Evolutionary conservation across 2,113 vertebrate species (phyloP).

Genomic region (Bothrops jararaca): DNA sequence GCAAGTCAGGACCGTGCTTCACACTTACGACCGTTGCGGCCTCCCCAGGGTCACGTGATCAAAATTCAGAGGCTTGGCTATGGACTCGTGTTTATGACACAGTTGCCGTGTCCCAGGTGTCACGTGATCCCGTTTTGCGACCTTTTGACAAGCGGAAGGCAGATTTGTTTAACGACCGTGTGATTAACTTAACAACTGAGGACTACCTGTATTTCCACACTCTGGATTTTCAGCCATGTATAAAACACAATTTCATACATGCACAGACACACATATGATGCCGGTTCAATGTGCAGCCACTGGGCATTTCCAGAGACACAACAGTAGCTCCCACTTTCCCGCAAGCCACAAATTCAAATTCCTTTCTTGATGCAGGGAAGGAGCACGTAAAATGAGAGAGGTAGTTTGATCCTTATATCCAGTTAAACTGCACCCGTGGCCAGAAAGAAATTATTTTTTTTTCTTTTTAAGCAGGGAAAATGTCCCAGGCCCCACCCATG

Average conservation of each 20-base stretch:
- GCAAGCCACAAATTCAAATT: background rate
- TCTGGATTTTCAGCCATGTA: background rate
- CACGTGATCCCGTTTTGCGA: too few relatives aligned
- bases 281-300: background rate
- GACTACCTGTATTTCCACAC: background rate
- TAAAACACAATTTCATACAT: background rate
- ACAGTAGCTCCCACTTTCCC: accelerated
- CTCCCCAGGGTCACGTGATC: too few relatives aligned
- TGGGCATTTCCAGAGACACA: background rate
- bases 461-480: background rate
- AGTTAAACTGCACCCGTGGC: background rate
- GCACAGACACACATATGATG: background rate
- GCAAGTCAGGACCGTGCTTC: too few relatives aligned
- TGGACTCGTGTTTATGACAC: too few relatives aligned
- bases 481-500: background rate
- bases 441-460: background rate
- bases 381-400: background rate
- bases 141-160: too few relatives aligned
- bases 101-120: accelerated
- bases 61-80: too few relatives aligned
- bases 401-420: background rate
- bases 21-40: too few relatives aligned
- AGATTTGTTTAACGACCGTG: too few relatives aligned
- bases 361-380: background rate
- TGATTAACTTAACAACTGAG: too few relatives aligned